Percentiles rank a stretch among this genome's conserved stretches.
phyloP scores from a whole-genome alignment of 1,140 invertebrate genomes.

The Conus ventricosus region DNA sequence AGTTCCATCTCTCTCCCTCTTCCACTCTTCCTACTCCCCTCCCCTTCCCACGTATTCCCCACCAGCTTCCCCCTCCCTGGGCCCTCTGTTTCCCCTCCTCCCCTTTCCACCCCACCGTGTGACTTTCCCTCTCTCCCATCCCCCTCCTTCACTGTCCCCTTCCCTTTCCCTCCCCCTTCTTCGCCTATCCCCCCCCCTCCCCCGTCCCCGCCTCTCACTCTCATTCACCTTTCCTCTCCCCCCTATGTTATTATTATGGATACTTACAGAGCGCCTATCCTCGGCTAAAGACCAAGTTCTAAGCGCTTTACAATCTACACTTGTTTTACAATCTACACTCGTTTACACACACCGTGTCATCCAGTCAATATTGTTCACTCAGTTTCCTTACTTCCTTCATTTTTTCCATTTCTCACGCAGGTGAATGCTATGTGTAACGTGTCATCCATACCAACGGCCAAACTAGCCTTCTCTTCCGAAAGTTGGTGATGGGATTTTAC shows the following conservation, averaged over 20 bases:
- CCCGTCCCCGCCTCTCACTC: not conserved
- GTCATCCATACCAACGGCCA: not conserved
- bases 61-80: not conserved
- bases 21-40: not conserved
- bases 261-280: too few relatives aligned
- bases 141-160: not conserved
- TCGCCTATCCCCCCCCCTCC: too few relatives aligned
- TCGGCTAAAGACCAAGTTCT: too few relatives aligned
- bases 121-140: slow-evolving; percentile 23
- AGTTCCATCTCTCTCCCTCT: not conserved
- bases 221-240: not conserved
- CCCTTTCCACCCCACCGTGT: not conserved
- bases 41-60: not conserved
- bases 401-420: too few relatives aligned
- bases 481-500: too few relatives aligned
- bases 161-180: too few relatives aligned
- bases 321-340: not conserved
- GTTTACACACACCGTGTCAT: not conserved
- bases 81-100: not conserved
- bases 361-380: not conserved
- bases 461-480: not conserved
- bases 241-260: too few relatives aligned
- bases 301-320: too few relatives aligned
- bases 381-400: not conserved
- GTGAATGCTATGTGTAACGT: not conserved